Percentiles rank a stretch among this genome's conserved stretches.
phyloP scores from a whole-genome alignment of 2,113 vertebrate species.

The Xenopus borealis region DNA sequence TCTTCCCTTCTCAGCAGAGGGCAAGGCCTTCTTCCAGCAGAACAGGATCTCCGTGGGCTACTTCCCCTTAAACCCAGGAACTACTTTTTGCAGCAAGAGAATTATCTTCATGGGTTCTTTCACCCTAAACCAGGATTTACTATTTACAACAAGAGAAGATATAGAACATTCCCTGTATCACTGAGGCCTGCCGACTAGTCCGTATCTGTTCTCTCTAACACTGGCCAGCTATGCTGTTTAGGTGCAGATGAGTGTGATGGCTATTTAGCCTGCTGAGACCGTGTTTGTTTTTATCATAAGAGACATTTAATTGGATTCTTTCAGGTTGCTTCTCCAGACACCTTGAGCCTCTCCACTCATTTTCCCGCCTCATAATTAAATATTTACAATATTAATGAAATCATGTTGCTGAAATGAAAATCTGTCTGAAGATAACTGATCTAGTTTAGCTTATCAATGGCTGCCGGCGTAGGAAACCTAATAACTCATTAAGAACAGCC shows the following conservation, averaged over 20 bases:
- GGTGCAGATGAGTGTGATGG: not conserved
- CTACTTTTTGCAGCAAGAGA: too few relatives aligned
- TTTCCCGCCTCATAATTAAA: conserved; percentile 45
- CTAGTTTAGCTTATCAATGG: conserved; percentile 47
- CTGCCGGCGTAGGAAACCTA: conserved; percentile 40
- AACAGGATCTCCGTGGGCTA: too few relatives aligned
- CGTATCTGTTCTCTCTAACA: too few relatives aligned
- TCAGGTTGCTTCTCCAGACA: conserved; percentile 41
- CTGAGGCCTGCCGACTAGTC: too few relatives aligned
- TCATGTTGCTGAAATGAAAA: conserved; percentile 45
- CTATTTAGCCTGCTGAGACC: not conserved
- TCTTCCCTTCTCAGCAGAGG: too few relatives aligned
- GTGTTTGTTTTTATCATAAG: conserved; percentile 38
- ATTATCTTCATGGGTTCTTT: too few relatives aligned
- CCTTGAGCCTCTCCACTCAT: conserved; percentile 42
- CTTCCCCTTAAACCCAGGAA: too few relatives aligned
- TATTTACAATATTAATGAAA: conserved; percentile 48
- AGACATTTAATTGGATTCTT: conserved; percentile 41
- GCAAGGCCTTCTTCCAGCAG: too few relatives aligned
- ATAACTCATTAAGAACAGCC: conserved; percentile 41
- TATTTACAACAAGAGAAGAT: too few relatives aligned
- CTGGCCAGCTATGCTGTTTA: not conserved
- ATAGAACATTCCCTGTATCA: too few relatives aligned
- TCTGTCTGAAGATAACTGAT: conserved; percentile 46
- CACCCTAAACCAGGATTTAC: too few relatives aligned